These are phyloP conservation scores for Tokudaia tokunoshimensis DNA, from an alignment of 2,797 vertebrate genomes.

Conservation along the genomic window DNA sequence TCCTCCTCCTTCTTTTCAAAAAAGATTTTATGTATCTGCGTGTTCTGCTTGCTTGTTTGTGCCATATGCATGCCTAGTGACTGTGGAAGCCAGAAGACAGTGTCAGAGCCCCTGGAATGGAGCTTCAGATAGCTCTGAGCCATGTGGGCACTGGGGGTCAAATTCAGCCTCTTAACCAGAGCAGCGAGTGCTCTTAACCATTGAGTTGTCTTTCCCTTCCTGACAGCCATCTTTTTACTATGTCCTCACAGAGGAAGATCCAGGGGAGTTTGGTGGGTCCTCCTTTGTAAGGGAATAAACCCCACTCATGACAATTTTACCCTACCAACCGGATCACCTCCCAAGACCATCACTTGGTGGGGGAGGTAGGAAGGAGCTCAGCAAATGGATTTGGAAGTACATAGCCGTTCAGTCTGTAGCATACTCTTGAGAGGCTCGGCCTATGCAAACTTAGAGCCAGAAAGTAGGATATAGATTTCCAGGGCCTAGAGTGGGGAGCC, in stretches of 20 bases:
- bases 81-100: background rate
- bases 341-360: background rate
- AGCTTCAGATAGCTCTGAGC: background rate
- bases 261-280: background rate
- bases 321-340: background rate
- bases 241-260: background rate
- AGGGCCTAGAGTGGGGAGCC: background rate
- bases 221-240: background rate
- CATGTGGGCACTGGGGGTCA: background rate
- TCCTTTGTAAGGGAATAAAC: background rate
- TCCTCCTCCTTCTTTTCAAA: background rate
- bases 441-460: constrained; percentile 13
- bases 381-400: no score
- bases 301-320: background rate
- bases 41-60: background rate
- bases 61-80: no score
- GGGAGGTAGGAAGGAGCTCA: background rate
- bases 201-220: background rate
- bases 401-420: background rate
- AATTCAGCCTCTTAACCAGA: background rate
- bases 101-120: background rate
- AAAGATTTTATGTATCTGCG: background rate
- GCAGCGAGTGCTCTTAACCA: background rate
- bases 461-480: background rate
- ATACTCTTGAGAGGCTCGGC: background rate